These are phyloP conservation scores for Gasterosteus nipponicus DNA, from an alignment of 2,113 vertebrate species.

Conservation along the genomic window DNA sequence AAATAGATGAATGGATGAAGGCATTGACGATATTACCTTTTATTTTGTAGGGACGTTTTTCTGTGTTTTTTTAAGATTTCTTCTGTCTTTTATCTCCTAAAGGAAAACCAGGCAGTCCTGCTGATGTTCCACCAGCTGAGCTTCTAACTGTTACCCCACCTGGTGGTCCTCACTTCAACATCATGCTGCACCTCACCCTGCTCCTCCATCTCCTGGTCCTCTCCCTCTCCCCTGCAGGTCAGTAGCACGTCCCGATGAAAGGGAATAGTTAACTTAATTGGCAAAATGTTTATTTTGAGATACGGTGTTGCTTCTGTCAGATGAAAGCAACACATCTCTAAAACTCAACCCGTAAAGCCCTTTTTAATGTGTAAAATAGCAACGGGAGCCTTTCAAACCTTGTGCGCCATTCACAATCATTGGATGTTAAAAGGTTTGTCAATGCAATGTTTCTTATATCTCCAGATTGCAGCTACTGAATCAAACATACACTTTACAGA, in stretches of 20 bases:
- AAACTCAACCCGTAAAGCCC: not conserved
- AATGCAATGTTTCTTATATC: not conserved
- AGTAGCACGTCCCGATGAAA: constrained; percentile 42
- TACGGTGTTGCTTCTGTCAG: not conserved
- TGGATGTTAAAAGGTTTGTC: no score
- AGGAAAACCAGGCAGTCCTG: constrained; percentile 69
- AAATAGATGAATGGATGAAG: not conserved
- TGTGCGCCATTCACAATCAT: no score
- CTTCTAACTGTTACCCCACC: constrained; percentile 65
- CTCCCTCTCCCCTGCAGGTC: constrained; percentile 63
- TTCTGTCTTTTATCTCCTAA: constrained; percentile 14
- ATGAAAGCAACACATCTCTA: not conserved
- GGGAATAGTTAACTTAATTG: not conserved
- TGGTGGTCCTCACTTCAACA: constrained; percentile 71
- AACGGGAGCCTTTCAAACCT: constrained; percentile 12
- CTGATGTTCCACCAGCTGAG: constrained; percentile 76
- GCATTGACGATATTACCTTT: not conserved
- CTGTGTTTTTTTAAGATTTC: not conserved
- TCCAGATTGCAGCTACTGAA: not conserved
- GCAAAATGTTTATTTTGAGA: constrained; percentile 16
- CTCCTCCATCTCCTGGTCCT: constrained; percentile 73
- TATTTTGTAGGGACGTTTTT: not conserved
- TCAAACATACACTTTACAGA: not conserved
- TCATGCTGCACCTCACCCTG: constrained; percentile 75
- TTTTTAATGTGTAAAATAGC: not conserved